These are phyloP conservation scores for Myrmecophaga tridactyla DNA, from an alignment of 2,113 vertebrate species.

Conservation along the genomic window DNA sequence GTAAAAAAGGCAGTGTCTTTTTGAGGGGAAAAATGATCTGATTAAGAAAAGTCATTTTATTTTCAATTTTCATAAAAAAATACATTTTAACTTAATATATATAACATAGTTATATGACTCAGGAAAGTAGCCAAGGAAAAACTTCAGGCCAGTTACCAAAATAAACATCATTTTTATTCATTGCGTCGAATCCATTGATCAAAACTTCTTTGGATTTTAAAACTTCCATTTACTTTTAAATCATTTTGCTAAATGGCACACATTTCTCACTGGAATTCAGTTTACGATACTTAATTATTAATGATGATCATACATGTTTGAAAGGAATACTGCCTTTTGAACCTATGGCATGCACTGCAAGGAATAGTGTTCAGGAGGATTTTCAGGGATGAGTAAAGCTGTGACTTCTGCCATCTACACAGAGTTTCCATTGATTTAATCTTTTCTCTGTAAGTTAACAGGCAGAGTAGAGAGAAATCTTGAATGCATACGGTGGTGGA, in stretches of 20 bases:
- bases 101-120: neutral
- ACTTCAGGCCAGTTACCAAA: neutral
- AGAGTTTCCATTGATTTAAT: too few relatives aligned
- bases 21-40: neutral
- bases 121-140: neutral
- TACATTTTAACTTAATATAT: neutral
- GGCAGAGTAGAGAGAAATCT: neutral
- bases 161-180: neutral
- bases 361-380: neutral
- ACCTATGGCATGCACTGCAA: neutral
- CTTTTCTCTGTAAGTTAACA: neutral
- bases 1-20: neutral
- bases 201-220: neutral
- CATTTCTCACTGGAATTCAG: neutral
- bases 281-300: conserved; percentile 10
- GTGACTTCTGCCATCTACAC: neutral
- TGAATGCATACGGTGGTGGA: neutral
- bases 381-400: neutral
- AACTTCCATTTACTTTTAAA: neutral
- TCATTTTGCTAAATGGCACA: neutral
- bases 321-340: neutral
- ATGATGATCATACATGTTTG: neutral
- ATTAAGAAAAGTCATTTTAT: conserved; percentile 41
- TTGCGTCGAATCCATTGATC: neutral
- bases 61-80: conserved; percentile 37